Conservation (phyloP, 1,140 invertebrate species). For the Camponotus pennsylvanicus region DNA sequence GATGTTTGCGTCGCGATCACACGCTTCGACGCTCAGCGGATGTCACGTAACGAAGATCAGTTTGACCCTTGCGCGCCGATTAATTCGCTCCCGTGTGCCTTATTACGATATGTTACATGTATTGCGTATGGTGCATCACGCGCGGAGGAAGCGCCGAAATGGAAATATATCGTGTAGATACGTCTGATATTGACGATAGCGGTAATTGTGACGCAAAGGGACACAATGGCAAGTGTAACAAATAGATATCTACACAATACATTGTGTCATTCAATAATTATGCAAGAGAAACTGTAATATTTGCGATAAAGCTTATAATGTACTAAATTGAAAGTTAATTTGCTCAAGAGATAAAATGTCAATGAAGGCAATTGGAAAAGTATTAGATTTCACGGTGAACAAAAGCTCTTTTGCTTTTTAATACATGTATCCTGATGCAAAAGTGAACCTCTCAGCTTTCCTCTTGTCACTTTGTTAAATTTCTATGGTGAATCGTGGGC, state of each 20-base stretch:
- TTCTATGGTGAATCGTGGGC: conserved; percentile 42
- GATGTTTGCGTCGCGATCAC: conserved; percentile 59
- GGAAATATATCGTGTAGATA: conserved; percentile 34
- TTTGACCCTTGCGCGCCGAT: conserved; percentile 63
- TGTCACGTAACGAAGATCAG: conserved; percentile 55
- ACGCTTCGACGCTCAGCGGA: conserved; percentile 40
- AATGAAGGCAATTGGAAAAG: background rate
- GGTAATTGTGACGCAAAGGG: conserved; percentile 39
- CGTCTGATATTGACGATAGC: background rate
- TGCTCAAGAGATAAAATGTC: background rate
- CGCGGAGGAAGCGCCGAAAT: conserved; percentile 40
- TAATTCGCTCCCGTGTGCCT: conserved; percentile 54
- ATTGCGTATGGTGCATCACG: conserved; percentile 12
- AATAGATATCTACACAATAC: background rate
- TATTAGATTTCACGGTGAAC: background rate
- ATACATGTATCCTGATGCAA: conserved; percentile 7
- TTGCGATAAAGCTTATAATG: conserved; percentile 11
- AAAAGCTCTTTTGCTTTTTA: conserved; percentile 20
- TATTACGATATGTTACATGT: conserved; percentile 44
- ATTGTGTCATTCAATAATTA: conserved; percentile 36
- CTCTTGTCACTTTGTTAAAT: conserved; percentile 61
- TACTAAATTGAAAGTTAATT: background rate
- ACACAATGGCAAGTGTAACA: conserved; percentile 36
- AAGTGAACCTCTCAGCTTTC: conserved; percentile 58
- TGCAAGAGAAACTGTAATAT: conserved; percentile 27